Evolutionary conservation across 2,113 vertebrate species (phyloP).

Genomic region (Balaeniceps rex): DNA sequence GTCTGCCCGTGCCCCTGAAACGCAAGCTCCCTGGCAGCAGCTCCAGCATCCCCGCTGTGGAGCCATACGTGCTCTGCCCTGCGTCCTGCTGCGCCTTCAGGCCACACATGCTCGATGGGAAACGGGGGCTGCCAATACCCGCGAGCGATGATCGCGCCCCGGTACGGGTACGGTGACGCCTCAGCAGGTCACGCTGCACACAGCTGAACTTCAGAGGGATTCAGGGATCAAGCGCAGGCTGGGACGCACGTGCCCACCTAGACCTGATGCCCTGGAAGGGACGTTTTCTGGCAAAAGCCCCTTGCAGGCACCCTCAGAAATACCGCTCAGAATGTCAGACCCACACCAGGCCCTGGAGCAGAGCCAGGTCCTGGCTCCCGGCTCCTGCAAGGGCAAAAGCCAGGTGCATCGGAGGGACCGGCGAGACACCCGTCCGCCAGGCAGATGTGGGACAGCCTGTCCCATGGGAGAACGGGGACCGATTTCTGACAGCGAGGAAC

Average conservation of each 20-base stretch:
- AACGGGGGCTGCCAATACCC: not conserved
- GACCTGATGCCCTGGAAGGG: not conserved
- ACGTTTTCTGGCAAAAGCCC: not conserved
- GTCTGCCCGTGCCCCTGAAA: not conserved
- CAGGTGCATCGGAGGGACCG: not conserved
- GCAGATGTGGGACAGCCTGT: not conserved
- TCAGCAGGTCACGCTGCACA: not conserved
- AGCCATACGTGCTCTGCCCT: not conserved
- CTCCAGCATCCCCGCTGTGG: not conserved
- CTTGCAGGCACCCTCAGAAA: not conserved
- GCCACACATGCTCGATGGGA: not conserved
- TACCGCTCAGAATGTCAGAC: not conserved
- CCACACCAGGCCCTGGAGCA: not conserved
- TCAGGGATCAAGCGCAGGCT: not conserved
- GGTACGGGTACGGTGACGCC: not conserved
- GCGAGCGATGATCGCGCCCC: not conserved
- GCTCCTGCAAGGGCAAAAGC: not conserved
- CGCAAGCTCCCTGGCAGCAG: not conserved
- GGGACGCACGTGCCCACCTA: not conserved
- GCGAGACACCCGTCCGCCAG: not conserved
- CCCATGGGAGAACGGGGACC: accelerated
- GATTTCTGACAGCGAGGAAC: not conserved
- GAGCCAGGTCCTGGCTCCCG: not conserved
- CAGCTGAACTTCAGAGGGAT: not conserved
- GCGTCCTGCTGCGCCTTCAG: not conserved